phyloP scores from a whole-genome alignment of 2,113 vertebrate genomes.

The Spermophilus dauricus region DNA sequence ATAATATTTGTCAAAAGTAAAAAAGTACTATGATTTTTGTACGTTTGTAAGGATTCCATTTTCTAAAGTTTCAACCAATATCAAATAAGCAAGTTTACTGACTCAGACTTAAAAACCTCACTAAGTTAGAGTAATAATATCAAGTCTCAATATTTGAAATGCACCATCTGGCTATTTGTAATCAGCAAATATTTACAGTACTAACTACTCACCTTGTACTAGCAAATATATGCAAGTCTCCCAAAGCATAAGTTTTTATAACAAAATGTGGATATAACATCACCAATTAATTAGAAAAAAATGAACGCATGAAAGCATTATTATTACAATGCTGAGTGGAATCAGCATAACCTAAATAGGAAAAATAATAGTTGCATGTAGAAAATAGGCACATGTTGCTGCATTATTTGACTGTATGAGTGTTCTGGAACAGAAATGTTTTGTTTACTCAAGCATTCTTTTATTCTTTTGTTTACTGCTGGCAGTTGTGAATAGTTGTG shows the following conservation, averaged over 20 bases:
- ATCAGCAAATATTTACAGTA: slow-evolving; percentile 27
- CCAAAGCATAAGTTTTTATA: slow-evolving; percentile 21
- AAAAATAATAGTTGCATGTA: slow-evolving; percentile 30
- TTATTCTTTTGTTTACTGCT: slow-evolving; percentile 43
- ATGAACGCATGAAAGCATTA: not conserved
- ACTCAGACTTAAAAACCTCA: not conserved
- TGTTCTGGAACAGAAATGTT: not conserved
- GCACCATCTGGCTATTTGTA: not conserved
- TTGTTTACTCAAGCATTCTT: slow-evolving; percentile 55
- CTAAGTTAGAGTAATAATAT: not conserved
- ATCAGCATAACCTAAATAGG: slow-evolving; percentile 27
- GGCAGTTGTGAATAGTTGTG: not conserved
- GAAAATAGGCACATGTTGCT: not conserved
- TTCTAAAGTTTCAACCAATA: slow-evolving; percentile 38
- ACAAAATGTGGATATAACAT: not conserved
- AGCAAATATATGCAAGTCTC: slow-evolving; percentile 49
- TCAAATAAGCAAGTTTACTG: slow-evolving; percentile 14
- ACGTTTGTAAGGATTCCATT: slow-evolving; percentile 11
- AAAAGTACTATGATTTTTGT: not conserved
- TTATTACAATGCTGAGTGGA: slow-evolving; percentile 10
- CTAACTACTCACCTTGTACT: not conserved
- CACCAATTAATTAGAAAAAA: not conserved
- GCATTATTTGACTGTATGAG: not conserved
- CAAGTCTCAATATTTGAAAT: slow-evolving; percentile 32
- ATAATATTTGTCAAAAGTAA: not conserved